Base-by-base conservation (phyloP, 2,888 invertebrate species). In the Orchesellides sinensis region DNA sequence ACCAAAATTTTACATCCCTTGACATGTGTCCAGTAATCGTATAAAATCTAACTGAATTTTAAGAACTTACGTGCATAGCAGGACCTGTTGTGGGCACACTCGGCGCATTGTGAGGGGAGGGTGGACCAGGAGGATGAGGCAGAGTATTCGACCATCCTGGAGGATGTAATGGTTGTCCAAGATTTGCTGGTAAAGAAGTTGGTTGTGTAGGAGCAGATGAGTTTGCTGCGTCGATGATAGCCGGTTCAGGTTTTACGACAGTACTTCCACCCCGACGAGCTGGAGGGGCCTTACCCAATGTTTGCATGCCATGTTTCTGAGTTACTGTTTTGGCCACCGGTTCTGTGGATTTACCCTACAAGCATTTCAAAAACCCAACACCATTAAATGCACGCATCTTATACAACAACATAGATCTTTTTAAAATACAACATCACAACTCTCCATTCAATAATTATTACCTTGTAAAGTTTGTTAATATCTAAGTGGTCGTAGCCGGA, bases 201-300 rank as follows among this genome's bases (percentile, higher is more conserved):
- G 56, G 47, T 68, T 40, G 47, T 19, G 74, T 75, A 74, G 87
- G 68, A 70, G 80, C 78, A 66, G 85, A 83, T 74, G 84, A 65
- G 65, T 81, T 78, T 70, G 82, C 61, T 54, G 74, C 56, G 78
- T 84, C 84, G 74, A 75, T 83, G 47, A 75, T 52, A 69, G 83
- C 49, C 68, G 77, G 74, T 70, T 87, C 87, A 32, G 83, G 61
- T 84, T 87, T 87, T 52, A 85, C 80, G 23, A 83, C 83, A 80
- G 83, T 74, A 59, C 78, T 74, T 72, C 87, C 87, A 92, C 98
- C 97, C 91, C 99, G 95, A 92, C 99, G 95, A 91, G 97, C 96
- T 92, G 96, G 96, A 91, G 96, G 96, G 92, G 98, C 96, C 94
- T 98, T 99, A 92, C 99, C 99, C 95, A 99, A 95, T 93, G 95